These are phyloP conservation scores for Apotomis betuletana DNA, from an alignment of 2,888 invertebrate species.

Conservation along the genomic window DNA sequence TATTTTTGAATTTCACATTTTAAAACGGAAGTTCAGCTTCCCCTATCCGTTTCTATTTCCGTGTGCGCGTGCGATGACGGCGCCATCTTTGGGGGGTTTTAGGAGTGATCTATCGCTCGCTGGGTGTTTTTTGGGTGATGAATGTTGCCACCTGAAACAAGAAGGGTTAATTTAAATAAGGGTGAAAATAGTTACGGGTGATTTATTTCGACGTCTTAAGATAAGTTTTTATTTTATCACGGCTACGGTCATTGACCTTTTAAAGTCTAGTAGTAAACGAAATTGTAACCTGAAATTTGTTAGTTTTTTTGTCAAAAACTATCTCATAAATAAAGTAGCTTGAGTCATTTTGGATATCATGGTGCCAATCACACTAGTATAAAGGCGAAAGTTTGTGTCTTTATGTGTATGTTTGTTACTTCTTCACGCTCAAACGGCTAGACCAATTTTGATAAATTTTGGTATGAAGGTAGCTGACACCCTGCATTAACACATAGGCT, in stretches of 20 bases:
- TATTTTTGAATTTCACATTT: slow-evolving; percentile 70
- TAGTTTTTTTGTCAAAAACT: too few relatives aligned
- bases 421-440: too few relatives aligned
- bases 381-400: too few relatives aligned
- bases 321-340: too few relatives aligned
- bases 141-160: slow-evolving; percentile 65
- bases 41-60: slow-evolving; percentile 64
- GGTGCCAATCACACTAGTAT: too few relatives aligned
- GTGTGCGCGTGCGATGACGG: slow-evolving; percentile 53
- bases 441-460: too few relatives aligned
- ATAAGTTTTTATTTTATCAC: background rate
- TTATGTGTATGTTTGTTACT: too few relatives aligned
- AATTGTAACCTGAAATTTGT: too few relatives aligned
- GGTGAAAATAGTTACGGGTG: slow-evolving; percentile 2
- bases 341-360: too few relatives aligned
- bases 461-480: too few relatives aligned
- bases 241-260: background rate
- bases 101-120: slow-evolving; percentile 54
- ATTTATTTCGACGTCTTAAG: slow-evolving; percentile 4
- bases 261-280: background rate
- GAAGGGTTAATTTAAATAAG: slow-evolving; percentile 45
- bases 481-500: too few relatives aligned
- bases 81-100: slow-evolving; percentile 70
- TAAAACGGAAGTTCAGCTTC: slow-evolving; percentile 67
- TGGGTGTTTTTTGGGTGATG: slow-evolving; percentile 44